These are phyloP conservation scores for Eupithecia vulgata DNA, from an alignment of 2,888 invertebrate species.

Conservation along the genomic window DNA sequence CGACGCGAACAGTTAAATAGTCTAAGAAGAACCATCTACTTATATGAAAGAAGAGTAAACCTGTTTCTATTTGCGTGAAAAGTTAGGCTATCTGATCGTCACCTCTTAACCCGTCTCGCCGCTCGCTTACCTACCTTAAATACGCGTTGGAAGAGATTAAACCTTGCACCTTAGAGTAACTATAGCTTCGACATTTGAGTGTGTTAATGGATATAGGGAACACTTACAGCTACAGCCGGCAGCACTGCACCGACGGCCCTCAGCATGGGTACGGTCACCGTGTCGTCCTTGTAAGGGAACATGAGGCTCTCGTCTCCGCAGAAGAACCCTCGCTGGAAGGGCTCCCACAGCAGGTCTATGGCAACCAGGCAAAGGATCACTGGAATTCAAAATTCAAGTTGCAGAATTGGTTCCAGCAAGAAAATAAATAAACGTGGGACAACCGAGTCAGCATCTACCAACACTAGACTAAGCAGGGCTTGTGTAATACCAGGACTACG, in stretches of 20 bases:
- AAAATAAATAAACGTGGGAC: not conserved
- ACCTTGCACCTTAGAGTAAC: too few relatives aligned
- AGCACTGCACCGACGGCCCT: constrained; percentile 88
- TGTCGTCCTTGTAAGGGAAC: constrained; percentile 92
- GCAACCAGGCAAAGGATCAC: constrained; percentile 57
- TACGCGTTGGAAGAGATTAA: too few relatives aligned
- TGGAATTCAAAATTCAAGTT: constrained; percentile 47
- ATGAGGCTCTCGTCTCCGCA: constrained; percentile 95
- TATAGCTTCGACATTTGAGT: not conserved
- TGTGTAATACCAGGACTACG: too few relatives aligned
- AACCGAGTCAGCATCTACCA: too few relatives aligned
- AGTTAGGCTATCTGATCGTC: too few relatives aligned
- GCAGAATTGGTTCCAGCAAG: not conserved
- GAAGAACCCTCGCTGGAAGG: constrained; percentile 94
- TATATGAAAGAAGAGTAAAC: too few relatives aligned
- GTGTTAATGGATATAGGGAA: not conserved
- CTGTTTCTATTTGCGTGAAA: too few relatives aligned
- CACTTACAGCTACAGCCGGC: constrained; percentile 88
- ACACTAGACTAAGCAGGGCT: too few relatives aligned
- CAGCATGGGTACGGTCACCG: constrained; percentile 88
- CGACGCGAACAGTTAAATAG: too few relatives aligned
- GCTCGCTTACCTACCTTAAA: too few relatives aligned
- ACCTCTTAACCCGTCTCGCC: too few relatives aligned
- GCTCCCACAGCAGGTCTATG: constrained; percentile 67
- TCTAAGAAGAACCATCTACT: too few relatives aligned